Evolutionary conservation across 2,888 invertebrate species (phyloP).

Genomic region (Hemaris fuciformis): DNA sequence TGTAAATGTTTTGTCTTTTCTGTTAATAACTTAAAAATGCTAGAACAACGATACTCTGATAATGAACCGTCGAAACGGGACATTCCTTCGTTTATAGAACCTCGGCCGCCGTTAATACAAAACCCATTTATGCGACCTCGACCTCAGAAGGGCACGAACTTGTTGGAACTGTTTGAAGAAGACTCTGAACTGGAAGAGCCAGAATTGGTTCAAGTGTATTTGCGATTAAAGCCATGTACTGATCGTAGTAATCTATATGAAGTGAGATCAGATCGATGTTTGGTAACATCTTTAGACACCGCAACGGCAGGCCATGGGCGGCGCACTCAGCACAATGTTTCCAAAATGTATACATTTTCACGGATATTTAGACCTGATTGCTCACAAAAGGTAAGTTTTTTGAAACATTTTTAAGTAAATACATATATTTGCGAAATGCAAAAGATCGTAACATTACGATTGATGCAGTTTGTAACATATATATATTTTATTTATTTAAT

Average conservation of each 20-base stretch:
- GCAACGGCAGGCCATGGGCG: constrained; percentile 64
- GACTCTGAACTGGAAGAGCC: constrained; percentile 62
- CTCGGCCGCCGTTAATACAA: constrained; percentile 66
- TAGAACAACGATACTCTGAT: constrained; percentile 55
- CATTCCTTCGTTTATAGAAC: constrained; percentile 75
- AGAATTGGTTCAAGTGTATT: constrained; percentile 76
- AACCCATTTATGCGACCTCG: constrained; percentile 73
- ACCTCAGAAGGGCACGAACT: constrained; percentile 67
- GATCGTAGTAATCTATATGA: constrained; percentile 60
- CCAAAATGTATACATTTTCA: constrained; percentile 73
- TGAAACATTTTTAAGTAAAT: neutral
- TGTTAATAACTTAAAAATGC: neutral
- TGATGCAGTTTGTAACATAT: too few species aligned
- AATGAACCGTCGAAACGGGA: constrained; percentile 53
- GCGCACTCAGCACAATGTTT: constrained; percentile 70
- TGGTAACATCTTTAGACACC: constrained; percentile 64
- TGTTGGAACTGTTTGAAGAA: constrained; percentile 65
- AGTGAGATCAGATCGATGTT: constrained; percentile 59
- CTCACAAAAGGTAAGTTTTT: constrained; percentile 59
- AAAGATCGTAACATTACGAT: too few species aligned
- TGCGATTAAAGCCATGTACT: constrained; percentile 75
- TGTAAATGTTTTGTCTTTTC: neutral
- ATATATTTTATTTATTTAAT: neutral
- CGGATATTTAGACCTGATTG: constrained; percentile 63
- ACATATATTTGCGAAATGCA: neutral